Evolutionary conservation across 1,140 invertebrate species (phyloP), one percentile per base, ranked within the genome.

Genomic region (Drosophila parabipectinata): DNA sequence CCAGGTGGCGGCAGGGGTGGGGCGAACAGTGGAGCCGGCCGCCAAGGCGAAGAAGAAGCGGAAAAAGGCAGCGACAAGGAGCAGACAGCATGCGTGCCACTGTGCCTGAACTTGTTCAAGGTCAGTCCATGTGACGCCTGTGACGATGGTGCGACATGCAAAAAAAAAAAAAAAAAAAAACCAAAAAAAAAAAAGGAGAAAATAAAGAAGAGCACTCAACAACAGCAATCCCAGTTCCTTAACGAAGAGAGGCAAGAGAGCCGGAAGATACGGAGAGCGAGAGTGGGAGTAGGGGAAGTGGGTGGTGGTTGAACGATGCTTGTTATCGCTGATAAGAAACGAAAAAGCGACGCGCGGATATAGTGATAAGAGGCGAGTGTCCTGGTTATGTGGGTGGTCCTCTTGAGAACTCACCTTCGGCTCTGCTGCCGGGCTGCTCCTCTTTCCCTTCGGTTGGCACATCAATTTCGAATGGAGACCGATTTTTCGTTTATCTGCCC

Each of bases 61-160:
- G 4, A 60, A 21, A 30, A 34, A 18, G 37, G 45, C 12, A n/a
- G 28, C 14, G 34, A 39, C 21, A 52, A 45, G 28, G n/a, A 44
- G 15, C 68, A 26, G 55, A 26, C 26, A 44, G 44, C 60, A 57
- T 78, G 76, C 58, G 68, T 52, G 59, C 39, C 72, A 45, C 77
- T 61, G 60, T 82, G 72, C 52, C 82, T 81, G 82, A 87, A 87
- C 82, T 84, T 87, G 73, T 84, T 84, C 82, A 84, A 84, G 81
- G 81, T 87, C 82, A 73, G 59, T 24, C 41, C 52, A 48, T 57
- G 52, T 30, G 34, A 52, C 51, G 34, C 50, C 53, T 39, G 48
- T 51, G 50, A 52, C 24, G 55, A n/a, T 34, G 15, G 58, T 32
- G 34, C 72, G 45, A 56, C 72, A 82, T 80, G 78, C 78, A 77